Base-by-base conservation (phyloP, 2,113 vertebrate genomes). In the Beaufortia kweichowensis region DNA sequence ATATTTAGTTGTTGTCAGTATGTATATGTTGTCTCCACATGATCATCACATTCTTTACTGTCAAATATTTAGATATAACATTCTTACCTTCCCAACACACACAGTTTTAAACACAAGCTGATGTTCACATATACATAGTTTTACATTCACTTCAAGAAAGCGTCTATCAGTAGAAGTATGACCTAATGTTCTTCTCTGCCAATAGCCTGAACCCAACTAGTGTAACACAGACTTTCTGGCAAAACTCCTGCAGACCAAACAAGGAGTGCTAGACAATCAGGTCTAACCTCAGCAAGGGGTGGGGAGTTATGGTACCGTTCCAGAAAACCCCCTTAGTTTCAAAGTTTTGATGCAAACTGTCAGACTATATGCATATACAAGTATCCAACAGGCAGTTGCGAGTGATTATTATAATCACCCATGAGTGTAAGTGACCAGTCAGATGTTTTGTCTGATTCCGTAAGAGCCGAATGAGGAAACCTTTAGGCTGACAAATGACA, bases 231-330 rank as follows among this genome's bases (percentile, higher is more conserved):
- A 83, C 82, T 75, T 84, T 81, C 41, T 82, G 77, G 86, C 83
- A 83, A 71, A 46, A 87, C 76, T 82, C 79, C 80, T 64, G 50
- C 84, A 83, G 84, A 77, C 90, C 90, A 91, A 91, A 91, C 84
- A 90, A 86, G 89, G 90, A 90, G 84, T 86, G 81, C 84, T 81
- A 81, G 78, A 80, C 76, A 76, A 76, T 80, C 43, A 65, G 75
- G 72, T 68, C 62, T 76, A 67, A 77, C 81, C 76, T 33, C 61
- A 80, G 69, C 80, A 55, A 71, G 72, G 53, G 57, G 39, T 82
- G 79, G 21, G 67, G 82, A 60, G 53, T 50, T 28, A 67, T 41
- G 69, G 46, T 28, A 72, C 80, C 60, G 73, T 84, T 86, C 75
- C 82, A 86, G 76, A 85, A 85, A 84, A 81, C 14, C 60, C 70